phyloP scores from a whole-genome alignment of 2,888 invertebrate species.

The Morinoia aosen region DNA sequence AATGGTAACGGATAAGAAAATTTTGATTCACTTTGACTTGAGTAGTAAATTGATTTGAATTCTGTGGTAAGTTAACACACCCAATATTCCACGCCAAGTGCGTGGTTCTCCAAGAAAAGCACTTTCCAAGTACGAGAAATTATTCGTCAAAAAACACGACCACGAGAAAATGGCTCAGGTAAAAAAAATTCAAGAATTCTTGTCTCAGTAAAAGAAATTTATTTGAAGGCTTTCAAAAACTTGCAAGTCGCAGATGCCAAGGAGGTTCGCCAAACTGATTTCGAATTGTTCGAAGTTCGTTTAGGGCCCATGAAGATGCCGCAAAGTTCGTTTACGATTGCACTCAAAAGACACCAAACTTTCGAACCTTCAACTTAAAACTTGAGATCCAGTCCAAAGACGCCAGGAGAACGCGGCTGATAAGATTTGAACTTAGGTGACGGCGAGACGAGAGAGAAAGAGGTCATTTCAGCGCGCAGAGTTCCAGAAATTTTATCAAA shows the following conservation, averaged over 20 bases:
- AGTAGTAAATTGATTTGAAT: not conserved
- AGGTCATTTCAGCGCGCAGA: not conserved
- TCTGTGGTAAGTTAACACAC: not conserved
- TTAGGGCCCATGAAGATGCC: not conserved
- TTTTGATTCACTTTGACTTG: not conserved
- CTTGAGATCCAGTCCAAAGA: not conserved
- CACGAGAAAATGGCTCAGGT: not conserved
- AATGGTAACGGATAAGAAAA: not conserved
- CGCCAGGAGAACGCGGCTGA: not conserved
- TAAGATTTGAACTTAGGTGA: not conserved
- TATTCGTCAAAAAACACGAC: not conserved
- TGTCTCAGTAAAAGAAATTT: not conserved
- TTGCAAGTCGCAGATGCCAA: not conserved
- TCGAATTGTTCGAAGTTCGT: not conserved
- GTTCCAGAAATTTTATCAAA: not conserved
- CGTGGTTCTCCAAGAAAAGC: not conserved
- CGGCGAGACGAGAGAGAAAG: not conserved
- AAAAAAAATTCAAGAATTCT: not conserved
- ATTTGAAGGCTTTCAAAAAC: not conserved
- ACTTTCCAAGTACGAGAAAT: not conserved
- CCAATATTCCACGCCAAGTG: not conserved
- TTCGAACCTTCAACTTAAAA: not conserved
- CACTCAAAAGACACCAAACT: not conserved
- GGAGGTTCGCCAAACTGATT: not conserved
- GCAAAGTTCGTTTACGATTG: slow-evolving; percentile 17